Evolutionary conservation across 1,140 invertebrate genomes (phyloP), one percentile per base, ranked within the genome.

Genomic region (Cardiocondyla obscurior): DNA sequence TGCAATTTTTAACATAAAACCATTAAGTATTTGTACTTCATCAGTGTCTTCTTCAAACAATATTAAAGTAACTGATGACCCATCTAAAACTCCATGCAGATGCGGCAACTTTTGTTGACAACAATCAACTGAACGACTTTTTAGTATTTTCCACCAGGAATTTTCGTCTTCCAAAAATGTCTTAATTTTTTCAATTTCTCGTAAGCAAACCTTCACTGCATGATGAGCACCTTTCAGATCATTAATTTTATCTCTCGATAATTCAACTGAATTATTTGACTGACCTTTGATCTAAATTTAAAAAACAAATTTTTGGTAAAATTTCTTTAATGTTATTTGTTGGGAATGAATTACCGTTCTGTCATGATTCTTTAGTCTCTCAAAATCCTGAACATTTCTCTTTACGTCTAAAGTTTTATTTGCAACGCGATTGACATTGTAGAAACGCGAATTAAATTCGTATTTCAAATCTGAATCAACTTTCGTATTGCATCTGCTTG

Each of bases 81-180:
- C 90, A 22, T 90, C 86, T 7, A 91, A 22, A 6, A 82, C 46
- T 14, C 89, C 90, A 12, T 91, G 90, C 14, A 90, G 36, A 73
- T 91, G 90, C 2, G 85, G 83, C 6, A 42, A 39, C 16, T 82
- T 84, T 51, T 85, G 81, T 0, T 85, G 62, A 30, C 90, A 91
- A 42, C 90, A 90, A 12, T 7, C 25, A n/a, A 69, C 25, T 0
- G 82, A 42, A n/a, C 57, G 67, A 0, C 77, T 46, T 12, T 86
- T 85, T 16, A 87, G 53, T 2, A 86, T 74, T 28, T 81, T 72
- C 83, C 76, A 88, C 87, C 87, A 84, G 6, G 58, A 73, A 74
- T 82, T 85, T 1, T 82, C 86, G 7, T 79, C 84, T 1, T 84
- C 81, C 16, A 85, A 33, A 55, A 88, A 89, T 55, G 3, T 69